These are phyloP conservation scores for Lepus townsendii DNA, from an alignment of 2,797 vertebrate species.

Conservation along the genomic window DNA sequence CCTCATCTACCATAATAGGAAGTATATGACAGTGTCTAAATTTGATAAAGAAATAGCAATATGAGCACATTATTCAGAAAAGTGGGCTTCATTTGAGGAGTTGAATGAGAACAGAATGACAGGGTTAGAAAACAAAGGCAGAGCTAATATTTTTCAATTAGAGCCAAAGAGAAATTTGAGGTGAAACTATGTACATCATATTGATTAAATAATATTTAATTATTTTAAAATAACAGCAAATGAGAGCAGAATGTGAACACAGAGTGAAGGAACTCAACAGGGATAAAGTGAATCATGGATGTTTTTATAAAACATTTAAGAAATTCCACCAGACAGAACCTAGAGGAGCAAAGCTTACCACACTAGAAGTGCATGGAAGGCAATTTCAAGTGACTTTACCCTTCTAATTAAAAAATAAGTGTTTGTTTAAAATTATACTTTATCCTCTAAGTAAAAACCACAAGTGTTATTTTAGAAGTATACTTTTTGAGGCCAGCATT, in stretches of 20 bases:
- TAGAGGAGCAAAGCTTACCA: background rate
- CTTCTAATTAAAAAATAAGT: background rate
- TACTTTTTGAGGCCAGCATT: background rate
- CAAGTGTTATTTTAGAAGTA: background rate
- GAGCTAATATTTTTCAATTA: background rate
- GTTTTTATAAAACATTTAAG: background rate
- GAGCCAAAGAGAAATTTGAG: background rate
- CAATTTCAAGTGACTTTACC: background rate
- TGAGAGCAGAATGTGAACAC: background rate
- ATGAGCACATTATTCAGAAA: background rate
- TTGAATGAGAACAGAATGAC: background rate
- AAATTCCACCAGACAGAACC: background rate
- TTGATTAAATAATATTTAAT: background rate
- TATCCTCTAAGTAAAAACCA: conserved; percentile 6
- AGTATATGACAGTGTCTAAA: too few relatives aligned
- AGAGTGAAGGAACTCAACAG: background rate
- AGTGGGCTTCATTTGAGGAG: background rate
- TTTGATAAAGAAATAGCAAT: background rate
- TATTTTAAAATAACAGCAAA: background rate
- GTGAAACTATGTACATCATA: background rate
- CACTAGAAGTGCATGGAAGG: background rate
- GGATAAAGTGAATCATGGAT: background rate
- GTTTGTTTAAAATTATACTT: background rate
- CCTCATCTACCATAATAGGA: too few relatives aligned
- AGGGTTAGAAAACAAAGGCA: background rate